Evolutionary conservation across 2,113 vertebrate species (phyloP), one percentile per base, ranked within the genome.

Genomic region (Mystacornis crossleyi): DNA sequence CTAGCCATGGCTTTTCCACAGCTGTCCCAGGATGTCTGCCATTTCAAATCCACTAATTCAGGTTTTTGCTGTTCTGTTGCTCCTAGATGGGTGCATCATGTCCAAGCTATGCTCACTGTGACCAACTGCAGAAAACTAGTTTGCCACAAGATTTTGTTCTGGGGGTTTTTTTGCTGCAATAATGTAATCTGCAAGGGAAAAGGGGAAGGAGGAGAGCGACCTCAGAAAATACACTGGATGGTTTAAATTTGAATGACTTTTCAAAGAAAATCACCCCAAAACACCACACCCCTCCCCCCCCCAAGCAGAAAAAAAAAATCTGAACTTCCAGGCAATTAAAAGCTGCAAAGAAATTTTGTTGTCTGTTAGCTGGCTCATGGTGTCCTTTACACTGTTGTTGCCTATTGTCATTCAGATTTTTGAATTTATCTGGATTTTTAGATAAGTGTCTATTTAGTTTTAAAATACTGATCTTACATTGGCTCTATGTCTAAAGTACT

Each of bases 241-340:
- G 42, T 58, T 85, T 58, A 40, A 66, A 86, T 70, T 89, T 9
- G 14, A 91, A 48, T 78, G 67, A 8, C 3, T 15, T 45, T 43
- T 31, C 4, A 12, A 45, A 66, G 51, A 34, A 83, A 43, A 48
- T 23, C 25, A 24, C 6, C 19, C 26, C 15, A 38, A 60, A 60
- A 20, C 4, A 60, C 10, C 6, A 14, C 21, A 25, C 28, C 4
- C 4, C 5, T 18, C 3, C 8, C 6, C 4, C 5, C 23, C 3
- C 8, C 6, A 47, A 78, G 9, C 9, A 58, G 53, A 23, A 58
- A 82, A 69, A 38, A 14, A 4, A 21, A 15, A 9, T 6, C 18
- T 20, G 38, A 85, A 34, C n/a, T 91, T 89, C 18, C 40, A 72
- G 70, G 43, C 38, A 58, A 1, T 88, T 45, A 85, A 48, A 91